Base-by-base conservation (phyloP, 2,797 vertebrate species). In the Gallinago nigripennis region DNA sequence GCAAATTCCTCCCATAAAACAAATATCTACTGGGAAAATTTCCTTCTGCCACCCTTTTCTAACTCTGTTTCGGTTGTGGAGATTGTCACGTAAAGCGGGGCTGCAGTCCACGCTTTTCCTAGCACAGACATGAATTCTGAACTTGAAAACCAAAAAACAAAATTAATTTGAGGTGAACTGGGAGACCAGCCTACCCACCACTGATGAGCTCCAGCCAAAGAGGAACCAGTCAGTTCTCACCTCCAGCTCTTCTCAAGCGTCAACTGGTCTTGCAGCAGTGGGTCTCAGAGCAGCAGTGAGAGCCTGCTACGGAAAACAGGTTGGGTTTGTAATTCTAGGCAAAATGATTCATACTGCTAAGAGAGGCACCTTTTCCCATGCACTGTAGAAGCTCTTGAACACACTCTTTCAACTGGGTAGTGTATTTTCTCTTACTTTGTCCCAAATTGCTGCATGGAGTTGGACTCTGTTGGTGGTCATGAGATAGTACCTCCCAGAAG, bases 1-100 rank as follows among this genome's bases (percentile, higher is more conserved):
- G 63, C 58, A 64, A 88, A 92, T 51, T 82, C 60, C 16, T 80
- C 45, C 70, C 54, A 11, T 91, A 85, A 68, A 84, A 66, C 33
- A 69, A 77, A 61, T 9, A 76, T 25, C 45, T 76, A 54, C 39
- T 20, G 56, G 61, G 31, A 45, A 41, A 85, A 73, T 24, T 76
- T 86, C 41, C 16, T 79, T 82, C 69, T 88, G 76, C 35, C 48
- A 61, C 60, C 19, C 31, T 86, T 75, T 77, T 54, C 77, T 68
- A 66, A 33, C 33, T 61, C 61, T 65, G 6, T 56, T 71, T 65
- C 0, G 2, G 12, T 30, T 93, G 54, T 70, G 33, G 31, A 43
- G 21, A 43, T 84, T 89, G 56, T 84, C 19, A 21, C 6, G 4
- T 68, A 30, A 82, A 80, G 30, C 15, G 14, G 16, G 27, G 30